Base-by-base conservation (phyloP, 2,113 vertebrate species). In the Lucifuga dentata region DNA sequence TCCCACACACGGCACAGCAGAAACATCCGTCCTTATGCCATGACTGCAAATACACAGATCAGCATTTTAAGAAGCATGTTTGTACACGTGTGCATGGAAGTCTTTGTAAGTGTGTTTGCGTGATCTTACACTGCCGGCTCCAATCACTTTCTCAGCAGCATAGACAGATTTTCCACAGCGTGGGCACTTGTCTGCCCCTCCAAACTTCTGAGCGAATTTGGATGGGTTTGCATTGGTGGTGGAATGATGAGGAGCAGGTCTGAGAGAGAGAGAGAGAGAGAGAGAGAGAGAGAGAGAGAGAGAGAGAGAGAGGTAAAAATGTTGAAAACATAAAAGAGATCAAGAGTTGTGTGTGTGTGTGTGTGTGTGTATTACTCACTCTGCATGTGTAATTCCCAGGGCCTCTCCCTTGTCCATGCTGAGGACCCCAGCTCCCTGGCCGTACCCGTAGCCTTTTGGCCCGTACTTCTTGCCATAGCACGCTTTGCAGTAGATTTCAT, bases 381-480 rank as follows among this genome's bases (percentile, higher is more conserved):
- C 91, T 69, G 95, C 92, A 0, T 80, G 89, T 83, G 89, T 93
- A 87, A 98, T 96, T 53, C 96, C 96, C 86, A 97, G 87, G 1
- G 88, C 86, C 81, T 98, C 95, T 8, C 96, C 97, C 83, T 88
- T 94, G 92, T 98, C 96, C 11, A 89, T 98, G 91, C 93, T 98
- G 72, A 98, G 93, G 0, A 94, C 95, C 23, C 96, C 97, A 0
- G 97, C 96, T 38, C 97, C 97, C 61, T 91, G 93, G 3, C 97
- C 97, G 0, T 93, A 99, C 2, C 97, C 97, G 0, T 98, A 99
- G 75, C 97, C 97, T 89, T 98, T 99, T 44, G 97, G 96, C 3
- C 96, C 97, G 0, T 97, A 95, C 84, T 98, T 97, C 91, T 98
- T 98, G 70, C 93, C 93, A 0, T 98, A 98, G 89, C 97, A 99